Conservation (phyloP, 23 tunicate genomes). For the Corella eumyota region DNA sequence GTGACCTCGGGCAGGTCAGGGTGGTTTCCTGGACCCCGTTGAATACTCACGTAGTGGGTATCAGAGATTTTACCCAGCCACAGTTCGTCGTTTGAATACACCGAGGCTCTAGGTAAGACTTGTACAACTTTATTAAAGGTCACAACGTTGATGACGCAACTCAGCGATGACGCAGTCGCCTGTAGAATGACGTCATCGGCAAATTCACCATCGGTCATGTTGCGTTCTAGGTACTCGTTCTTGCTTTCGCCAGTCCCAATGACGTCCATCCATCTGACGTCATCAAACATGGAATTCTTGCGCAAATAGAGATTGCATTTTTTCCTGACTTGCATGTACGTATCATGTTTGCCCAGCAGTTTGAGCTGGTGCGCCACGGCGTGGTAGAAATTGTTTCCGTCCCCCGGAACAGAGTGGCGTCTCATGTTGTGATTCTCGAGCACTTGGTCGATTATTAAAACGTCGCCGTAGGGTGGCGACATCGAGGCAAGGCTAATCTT, state of each 20-base stretch:
- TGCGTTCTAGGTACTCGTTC: conserved; percentile 27
- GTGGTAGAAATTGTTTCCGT: conserved; percentile 69
- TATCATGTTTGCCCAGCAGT: background rate
- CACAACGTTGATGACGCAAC: conserved; percentile 37
- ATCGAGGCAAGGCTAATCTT: no score
- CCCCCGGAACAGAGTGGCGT: conserved; percentile 17
- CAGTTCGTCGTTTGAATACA: conserved; percentile 6
- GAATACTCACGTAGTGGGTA: conserved; percentile 5
- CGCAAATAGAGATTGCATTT: conserved; percentile 22
- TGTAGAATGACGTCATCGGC: conserved; percentile 44
- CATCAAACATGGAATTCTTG: conserved; percentile 16
- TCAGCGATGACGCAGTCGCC: conserved; percentile 34
- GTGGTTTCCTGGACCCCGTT: no score
- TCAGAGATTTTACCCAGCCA: conserved; percentile 14
- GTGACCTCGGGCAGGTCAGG: no score
- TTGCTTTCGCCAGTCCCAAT: conserved; percentile 18
- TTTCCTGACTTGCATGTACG: conserved; percentile 10
- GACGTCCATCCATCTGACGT: conserved; percentile 12
- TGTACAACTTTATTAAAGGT: conserved; percentile 8
- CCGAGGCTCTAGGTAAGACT: conserved; percentile 7
- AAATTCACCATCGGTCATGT: conserved; percentile 13
- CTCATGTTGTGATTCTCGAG: conserved; percentile 1
- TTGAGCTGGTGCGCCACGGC: conserved; percentile 49
- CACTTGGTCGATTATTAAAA: conserved; percentile 4
- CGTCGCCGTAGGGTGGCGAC: conserved; percentile 13